Percentiles rank a stretch among this genome's conserved stretches.
These are phyloP conservation scores for Gymnoscelis rufifasciata DNA, from an alignment of 2,888 invertebrate genomes.

Conservation along the genomic window DNA sequence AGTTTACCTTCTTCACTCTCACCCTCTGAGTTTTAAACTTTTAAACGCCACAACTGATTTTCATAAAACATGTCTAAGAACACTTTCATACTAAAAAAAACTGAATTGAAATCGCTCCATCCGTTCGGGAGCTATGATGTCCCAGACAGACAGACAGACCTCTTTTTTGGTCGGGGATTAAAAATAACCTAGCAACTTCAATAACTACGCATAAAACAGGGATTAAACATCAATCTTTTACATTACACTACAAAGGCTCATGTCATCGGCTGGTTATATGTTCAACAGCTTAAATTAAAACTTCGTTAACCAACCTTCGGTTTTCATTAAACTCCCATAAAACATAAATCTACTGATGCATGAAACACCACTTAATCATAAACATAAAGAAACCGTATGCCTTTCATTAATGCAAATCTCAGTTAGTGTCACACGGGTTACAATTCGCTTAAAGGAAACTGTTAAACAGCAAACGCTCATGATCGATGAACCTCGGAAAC, in stretches of 20 bases:
- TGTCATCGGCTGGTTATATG: slow-evolving; percentile 23
- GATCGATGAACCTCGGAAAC: slow-evolving; percentile 51
- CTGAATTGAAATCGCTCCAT: too few species aligned
- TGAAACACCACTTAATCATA: slow-evolving; percentile 4
- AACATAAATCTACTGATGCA: not conserved
- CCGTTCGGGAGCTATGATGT: too few species aligned
- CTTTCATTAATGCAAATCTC: slow-evolving; percentile 35
- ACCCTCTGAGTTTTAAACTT: too few species aligned
- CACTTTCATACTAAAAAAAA: too few species aligned
- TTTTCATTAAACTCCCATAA: not conserved
- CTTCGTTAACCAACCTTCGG: not conserved
- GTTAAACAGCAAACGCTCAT: slow-evolving; percentile 40
- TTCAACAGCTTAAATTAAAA: slow-evolving; percentile 23
- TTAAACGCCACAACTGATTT: too few species aligned
- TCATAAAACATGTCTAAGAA: too few species aligned
- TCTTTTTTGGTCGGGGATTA: too few species aligned
- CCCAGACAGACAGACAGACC: too few species aligned
- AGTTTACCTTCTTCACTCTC: too few species aligned
- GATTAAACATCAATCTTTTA: not conserved
- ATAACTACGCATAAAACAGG: too few species aligned
- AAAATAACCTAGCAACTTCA: too few species aligned
- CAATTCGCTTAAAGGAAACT: slow-evolving; percentile 40
- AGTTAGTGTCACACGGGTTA: slow-evolving; percentile 24
- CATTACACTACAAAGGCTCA: too few species aligned
- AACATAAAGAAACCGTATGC: slow-evolving; percentile 47